phyloP scores from a whole-genome alignment of 2,113 vertebrate species.

The Gobius niger region DNA sequence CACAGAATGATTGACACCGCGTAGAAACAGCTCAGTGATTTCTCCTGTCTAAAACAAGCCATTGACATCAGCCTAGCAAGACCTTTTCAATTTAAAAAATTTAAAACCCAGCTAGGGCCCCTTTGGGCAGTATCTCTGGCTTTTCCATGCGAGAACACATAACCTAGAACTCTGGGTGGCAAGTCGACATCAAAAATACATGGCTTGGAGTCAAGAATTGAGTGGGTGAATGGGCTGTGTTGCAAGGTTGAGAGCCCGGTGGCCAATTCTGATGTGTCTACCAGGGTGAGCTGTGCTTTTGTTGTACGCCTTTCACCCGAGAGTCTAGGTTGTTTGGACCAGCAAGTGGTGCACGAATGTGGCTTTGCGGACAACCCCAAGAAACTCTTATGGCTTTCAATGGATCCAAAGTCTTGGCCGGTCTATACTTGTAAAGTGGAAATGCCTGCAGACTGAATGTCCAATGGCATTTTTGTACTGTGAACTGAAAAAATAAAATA shows the following conservation, averaged over 20 bases:
- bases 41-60: constrained; percentile 45
- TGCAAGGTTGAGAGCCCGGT: constrained; percentile 25
- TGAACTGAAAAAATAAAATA: background rate
- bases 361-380: background rate
- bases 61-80: constrained; percentile 51
- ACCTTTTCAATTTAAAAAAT: constrained; percentile 26
- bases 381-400: background rate
- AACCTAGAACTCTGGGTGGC: constrained; percentile 31
- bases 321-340: constrained; percentile 44
- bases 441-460: background rate
- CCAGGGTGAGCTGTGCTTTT: constrained; percentile 47
- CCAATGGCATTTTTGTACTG: background rate
- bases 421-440: background rate
- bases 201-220: constrained; percentile 30
- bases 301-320: constrained; percentile 56
- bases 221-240: constrained; percentile 19
- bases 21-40: background rate
- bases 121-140: constrained; percentile 23
- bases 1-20: background rate
- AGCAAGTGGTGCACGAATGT: background rate
- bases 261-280: constrained; percentile 28
- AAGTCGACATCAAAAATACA: constrained; percentile 54
- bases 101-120: constrained; percentile 14
- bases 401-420: background rate
- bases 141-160: constrained; percentile 44